Evolutionary conservation across 2,888 invertebrate species (phyloP).

Genomic region (Brachynemurus nebulosus): DNA sequence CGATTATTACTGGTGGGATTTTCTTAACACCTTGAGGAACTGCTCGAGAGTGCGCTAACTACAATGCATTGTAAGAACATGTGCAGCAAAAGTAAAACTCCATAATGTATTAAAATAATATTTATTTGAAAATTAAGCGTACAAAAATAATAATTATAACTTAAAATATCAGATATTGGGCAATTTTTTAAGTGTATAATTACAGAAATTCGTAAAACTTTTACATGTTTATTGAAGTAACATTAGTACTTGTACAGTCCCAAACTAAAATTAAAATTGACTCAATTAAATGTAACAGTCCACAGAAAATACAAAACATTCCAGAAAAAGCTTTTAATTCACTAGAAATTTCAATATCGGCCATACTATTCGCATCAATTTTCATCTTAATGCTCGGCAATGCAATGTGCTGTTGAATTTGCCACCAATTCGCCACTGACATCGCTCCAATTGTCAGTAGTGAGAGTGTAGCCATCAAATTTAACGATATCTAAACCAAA

Average conservation of each 20-base stretch:
- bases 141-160: no score
- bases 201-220: no score
- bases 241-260: not conserved
- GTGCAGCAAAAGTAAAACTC: not conserved
- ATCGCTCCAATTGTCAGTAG: not conserved
- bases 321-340: not conserved
- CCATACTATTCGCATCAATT: not conserved
- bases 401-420: not conserved
- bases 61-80: no score
- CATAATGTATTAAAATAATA: no score
- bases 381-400: not conserved
- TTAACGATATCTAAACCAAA: not conserved
- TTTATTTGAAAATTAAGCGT: no score
- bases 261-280: not conserved
- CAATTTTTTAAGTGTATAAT: no score
- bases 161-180: no score
- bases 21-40: no score
- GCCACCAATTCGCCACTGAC: not conserved
- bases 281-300: not conserved
- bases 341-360: no score
- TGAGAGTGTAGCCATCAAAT: not conserved
- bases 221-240: no score
- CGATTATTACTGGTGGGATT: no score
- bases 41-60: no score
- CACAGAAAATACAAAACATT: not conserved